phyloP scores from a whole-genome alignment of 2,113 vertebrate species.

The Aplodontia rufa region DNA sequence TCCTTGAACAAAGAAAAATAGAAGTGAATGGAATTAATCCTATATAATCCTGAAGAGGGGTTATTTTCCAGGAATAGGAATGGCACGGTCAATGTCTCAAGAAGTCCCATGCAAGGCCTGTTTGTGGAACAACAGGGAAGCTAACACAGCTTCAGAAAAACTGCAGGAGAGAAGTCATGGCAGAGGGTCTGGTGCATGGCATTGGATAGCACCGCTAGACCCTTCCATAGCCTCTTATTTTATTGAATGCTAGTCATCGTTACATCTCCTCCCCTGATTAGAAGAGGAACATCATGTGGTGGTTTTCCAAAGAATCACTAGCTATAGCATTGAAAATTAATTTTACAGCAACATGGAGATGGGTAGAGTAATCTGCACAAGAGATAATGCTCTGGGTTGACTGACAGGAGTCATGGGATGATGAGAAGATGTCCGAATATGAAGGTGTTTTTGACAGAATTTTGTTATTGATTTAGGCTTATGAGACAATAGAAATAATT shows the following conservation, averaged over 20 bases:
- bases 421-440: background rate
- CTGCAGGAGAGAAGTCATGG: accelerated
- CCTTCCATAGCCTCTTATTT: background rate
- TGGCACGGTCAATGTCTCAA: background rate
- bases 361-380: background rate
- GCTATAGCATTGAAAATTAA: background rate
- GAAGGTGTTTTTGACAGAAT: background rate
- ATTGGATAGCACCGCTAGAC: background rate
- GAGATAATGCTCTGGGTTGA: too few relatives aligned
- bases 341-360: background rate
- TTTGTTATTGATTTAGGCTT: background rate
- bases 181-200: accelerated
- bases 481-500: background rate
- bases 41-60: accelerated
- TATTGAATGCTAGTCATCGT: background rate
- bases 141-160: background rate
- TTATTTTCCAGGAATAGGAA: background rate
- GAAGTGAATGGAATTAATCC: background rate
- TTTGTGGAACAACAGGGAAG: too few relatives aligned
- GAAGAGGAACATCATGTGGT: background rate
- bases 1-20: background rate
- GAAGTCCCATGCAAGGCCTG: accelerated
- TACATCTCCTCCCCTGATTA: background rate
- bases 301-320: background rate
- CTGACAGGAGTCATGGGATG: too few relatives aligned